Evolutionary conservation across 2,888 invertebrate species (phyloP).

Genomic region (Imbricaverruca yamaguchii): DNA sequence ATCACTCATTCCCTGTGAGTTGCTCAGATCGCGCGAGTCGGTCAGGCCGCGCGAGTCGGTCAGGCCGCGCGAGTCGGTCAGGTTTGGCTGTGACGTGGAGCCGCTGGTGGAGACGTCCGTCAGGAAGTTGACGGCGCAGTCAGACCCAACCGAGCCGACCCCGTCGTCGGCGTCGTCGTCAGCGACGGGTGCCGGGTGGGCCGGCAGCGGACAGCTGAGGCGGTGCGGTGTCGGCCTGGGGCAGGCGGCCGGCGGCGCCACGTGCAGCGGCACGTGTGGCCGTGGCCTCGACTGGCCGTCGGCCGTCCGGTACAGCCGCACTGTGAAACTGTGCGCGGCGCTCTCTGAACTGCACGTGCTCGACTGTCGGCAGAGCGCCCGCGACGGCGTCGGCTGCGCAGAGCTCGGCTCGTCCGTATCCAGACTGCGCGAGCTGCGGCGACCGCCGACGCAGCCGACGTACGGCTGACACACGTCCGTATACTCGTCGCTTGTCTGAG

Average conservation of each 20-base stretch:
- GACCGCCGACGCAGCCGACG: background rate
- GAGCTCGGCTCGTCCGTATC: conserved; percentile 21
- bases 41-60: background rate
- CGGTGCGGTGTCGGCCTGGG: background rate
- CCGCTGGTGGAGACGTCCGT: conserved; percentile 15
- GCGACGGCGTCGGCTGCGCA: conserved; percentile 11
- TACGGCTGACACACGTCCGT: conserved; percentile 7
- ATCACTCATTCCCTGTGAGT: background rate
- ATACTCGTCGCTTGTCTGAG: conserved; percentile 19
- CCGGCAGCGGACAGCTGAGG: background rate
- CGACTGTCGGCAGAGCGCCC: conserved; percentile 9
- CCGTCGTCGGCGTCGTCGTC: background rate
- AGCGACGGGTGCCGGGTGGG: background rate
- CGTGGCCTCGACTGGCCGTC: background rate
- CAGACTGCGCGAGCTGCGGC: background rate
- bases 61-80: conserved; percentile 1
- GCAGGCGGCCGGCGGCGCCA: background rate
- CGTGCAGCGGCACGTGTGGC: background rate
- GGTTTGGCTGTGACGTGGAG: conserved; percentile 16
- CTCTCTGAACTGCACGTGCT: conserved; percentile 37
- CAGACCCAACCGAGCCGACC: background rate
- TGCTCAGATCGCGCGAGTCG: background rate
- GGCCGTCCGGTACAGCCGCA: conserved; percentile 33
- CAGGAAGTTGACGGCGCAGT: conserved; percentile 1
- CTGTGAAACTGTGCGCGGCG: conserved; percentile 38